Conservation (phyloP, 2,113 vertebrate species). For the Trachemys scripta region DNA sequence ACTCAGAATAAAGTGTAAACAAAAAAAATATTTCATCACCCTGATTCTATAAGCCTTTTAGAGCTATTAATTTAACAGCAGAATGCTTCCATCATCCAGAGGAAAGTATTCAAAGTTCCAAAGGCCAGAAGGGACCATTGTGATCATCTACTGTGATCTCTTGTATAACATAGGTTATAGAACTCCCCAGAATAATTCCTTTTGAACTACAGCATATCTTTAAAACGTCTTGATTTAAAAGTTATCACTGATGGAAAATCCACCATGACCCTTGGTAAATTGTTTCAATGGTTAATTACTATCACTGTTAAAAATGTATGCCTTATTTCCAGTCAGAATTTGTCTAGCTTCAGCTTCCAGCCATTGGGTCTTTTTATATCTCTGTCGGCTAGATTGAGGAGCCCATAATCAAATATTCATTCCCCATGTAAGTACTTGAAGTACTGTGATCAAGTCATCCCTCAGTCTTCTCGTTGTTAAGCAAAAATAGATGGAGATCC, state of each 20-base stretch:
- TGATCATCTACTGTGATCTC: background rate
- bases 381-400: background rate
- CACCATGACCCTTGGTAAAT: background rate
- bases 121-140: background rate
- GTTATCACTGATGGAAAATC: background rate
- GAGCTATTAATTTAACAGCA: background rate
- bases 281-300: background rate
- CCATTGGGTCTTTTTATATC: background rate
- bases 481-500: background rate
- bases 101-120: background rate
- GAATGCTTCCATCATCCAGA: background rate
- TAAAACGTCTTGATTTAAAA: background rate
- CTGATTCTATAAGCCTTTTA: background rate
- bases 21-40: background rate
- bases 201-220: background rate
- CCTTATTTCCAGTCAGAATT: background rate
- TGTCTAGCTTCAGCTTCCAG: background rate
- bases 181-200: background rate
- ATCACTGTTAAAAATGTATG: background rate
- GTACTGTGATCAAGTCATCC: background rate
- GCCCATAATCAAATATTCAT: background rate
- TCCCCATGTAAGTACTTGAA: background rate
- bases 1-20: background rate
- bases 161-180: background rate
- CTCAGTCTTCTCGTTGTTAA: background rate